phyloP scores from a whole-genome alignment of 2,888 invertebrate genomes.

The Hypercompe scribonia region DNA sequence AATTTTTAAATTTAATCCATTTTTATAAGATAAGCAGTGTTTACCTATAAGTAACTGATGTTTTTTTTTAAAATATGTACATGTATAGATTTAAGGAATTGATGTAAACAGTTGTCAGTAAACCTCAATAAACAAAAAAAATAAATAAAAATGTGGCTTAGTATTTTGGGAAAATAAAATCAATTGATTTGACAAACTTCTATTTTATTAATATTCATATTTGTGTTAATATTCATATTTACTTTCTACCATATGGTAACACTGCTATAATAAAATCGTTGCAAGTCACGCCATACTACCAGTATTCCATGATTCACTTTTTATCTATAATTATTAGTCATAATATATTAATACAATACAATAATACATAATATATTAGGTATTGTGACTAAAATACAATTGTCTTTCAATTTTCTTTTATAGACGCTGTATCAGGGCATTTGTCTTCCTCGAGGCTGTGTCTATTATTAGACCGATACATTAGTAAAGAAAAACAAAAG shows the following conservation, averaged over 20 bases:
- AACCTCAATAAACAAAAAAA: no score
- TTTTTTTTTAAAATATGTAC: no score
- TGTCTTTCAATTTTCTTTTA: not conserved
- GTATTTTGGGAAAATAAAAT: not conserved
- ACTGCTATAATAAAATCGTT: constrained; percentile 4
- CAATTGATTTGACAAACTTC: not conserved
- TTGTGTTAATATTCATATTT: not conserved
- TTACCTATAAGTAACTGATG: no score
- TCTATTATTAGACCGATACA: not conserved
- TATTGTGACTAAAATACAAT: not conserved
- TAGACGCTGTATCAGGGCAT: not conserved
- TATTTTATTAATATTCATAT: not conserved
- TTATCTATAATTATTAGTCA: constrained; percentile 3
- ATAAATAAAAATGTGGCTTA: no score
- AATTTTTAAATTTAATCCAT: no score
- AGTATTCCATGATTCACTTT: constrained; percentile 17
- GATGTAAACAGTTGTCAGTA: no score
- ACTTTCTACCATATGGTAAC: constrained; percentile 20
- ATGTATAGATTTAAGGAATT: no score
- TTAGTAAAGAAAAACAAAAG: no score
- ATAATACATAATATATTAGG: constrained; percentile 5
- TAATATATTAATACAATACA: constrained; percentile 4
- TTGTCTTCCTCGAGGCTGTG: not conserved
- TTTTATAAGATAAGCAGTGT: no score
- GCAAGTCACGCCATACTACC: constrained; percentile 9